Evolutionary conservation across 1,140 invertebrate species (phyloP).

Genomic region (Portunus trituberculatus): DNA sequence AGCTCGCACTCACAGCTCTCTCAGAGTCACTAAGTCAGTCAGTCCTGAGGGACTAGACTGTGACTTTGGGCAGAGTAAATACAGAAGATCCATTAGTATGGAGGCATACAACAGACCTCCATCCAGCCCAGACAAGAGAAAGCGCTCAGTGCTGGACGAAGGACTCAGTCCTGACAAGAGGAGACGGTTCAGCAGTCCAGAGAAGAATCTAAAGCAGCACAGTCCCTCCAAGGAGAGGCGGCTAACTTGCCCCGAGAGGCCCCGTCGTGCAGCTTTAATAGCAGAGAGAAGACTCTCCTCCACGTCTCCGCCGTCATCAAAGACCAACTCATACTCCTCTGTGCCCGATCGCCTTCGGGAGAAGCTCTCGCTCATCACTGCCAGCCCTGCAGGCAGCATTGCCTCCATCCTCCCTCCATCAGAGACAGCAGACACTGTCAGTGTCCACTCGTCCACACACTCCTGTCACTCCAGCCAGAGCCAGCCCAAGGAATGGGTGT

Average conservation of each 20-base stretch:
- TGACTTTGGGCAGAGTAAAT: constrained; percentile 74
- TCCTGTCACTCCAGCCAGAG: constrained; percentile 62
- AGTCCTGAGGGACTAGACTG: constrained; percentile 76
- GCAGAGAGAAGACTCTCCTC: constrained; percentile 60
- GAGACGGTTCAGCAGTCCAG: constrained; percentile 76
- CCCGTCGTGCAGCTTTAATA: constrained; percentile 49
- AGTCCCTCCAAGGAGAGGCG: constrained; percentile 56
- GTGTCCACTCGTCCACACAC: constrained; percentile 71
- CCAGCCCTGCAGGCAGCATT: constrained; percentile 73
- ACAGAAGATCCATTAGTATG: constrained; percentile 77
- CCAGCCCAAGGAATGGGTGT: constrained; percentile 74
- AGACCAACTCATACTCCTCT: constrained; percentile 73
- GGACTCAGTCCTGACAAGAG: constrained; percentile 73
- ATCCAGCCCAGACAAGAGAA: constrained; percentile 77
- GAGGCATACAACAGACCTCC: constrained; percentile 73
- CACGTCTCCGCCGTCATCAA: constrained; percentile 66
- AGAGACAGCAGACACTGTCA: constrained; percentile 72
- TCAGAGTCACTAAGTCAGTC: constrained; percentile 77
- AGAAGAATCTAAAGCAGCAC: constrained; percentile 63
- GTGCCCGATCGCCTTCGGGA: constrained; percentile 74
- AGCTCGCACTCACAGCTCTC: constrained; percentile 75
- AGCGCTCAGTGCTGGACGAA: constrained; percentile 75
- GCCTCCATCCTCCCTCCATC: constrained; percentile 74
- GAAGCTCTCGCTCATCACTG: constrained; percentile 75
- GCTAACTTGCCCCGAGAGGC: constrained; percentile 46